These are phyloP conservation scores for Grus americana DNA, from an alignment of 2,113 vertebrate species.

Conservation along the genomic window DNA sequence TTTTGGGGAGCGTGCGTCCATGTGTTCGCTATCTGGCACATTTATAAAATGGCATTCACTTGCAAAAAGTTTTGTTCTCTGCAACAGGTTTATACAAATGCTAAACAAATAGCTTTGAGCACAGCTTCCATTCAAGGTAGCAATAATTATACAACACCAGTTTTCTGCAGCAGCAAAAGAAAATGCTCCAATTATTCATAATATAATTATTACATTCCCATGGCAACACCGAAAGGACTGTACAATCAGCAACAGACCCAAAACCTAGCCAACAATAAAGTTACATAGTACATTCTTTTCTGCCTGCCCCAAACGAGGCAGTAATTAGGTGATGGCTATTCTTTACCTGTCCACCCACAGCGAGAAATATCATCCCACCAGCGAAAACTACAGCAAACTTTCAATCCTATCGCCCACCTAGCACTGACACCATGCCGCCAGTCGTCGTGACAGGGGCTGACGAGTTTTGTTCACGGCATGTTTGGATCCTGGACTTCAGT, in stretches of 20 bases:
- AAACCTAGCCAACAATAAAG: background rate
- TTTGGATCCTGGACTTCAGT: background rate
- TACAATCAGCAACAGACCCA: background rate
- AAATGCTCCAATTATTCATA: conserved; percentile 13
- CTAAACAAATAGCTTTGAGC: background rate
- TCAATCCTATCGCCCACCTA: background rate
- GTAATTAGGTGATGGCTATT: background rate
- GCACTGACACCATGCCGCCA: background rate
- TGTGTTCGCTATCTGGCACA: background rate
- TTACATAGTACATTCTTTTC: background rate
- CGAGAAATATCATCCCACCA: background rate
- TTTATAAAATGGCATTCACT: background rate
- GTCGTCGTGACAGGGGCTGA: background rate
- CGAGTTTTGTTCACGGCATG: background rate
- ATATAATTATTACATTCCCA: conserved; percentile 35
- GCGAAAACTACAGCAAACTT: background rate
- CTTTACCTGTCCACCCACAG: conserved; percentile 39
- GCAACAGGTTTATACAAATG: background rate
- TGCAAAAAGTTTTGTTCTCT: background rate
- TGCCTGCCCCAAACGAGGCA: background rate
- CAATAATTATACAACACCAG: background rate
- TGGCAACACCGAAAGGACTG: conserved; percentile 13
- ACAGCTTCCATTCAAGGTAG: background rate
- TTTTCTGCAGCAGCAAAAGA: background rate
- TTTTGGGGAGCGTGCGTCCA: background rate